These are phyloP conservation scores for Toxotes lorentzi DNA, from an alignment of 2,797 vertebrate species.

Conservation along the genomic window DNA sequence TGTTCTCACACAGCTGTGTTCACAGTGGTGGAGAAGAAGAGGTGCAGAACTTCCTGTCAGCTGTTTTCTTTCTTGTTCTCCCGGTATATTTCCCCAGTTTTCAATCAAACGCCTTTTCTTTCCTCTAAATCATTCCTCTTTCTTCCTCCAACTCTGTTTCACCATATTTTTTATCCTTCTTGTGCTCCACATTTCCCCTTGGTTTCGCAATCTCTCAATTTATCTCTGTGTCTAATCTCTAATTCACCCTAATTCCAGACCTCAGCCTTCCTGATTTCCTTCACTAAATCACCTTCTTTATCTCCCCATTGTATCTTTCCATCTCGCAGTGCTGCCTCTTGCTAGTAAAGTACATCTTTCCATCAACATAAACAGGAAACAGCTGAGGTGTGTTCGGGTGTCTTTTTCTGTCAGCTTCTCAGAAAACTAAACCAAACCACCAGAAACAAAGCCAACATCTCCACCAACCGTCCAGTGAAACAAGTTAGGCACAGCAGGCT, in stretches of 20 bases:
- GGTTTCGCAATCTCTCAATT: neutral
- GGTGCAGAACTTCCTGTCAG: conserved; percentile 76
- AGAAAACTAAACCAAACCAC: conserved; percentile 60
- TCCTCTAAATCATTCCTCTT: neutral
- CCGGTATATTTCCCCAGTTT: conserved; percentile 24
- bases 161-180: neutral
- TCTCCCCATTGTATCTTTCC: conserved; percentile 6
- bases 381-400: conserved; percentile 67
- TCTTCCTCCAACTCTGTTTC: neutral
- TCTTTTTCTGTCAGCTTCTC: conserved; percentile 73
- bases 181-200: neutral
- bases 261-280: conserved; percentile 12
- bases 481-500: neutral
- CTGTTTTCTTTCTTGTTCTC: conserved; percentile 59
- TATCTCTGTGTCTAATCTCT: conserved; percentile 18
- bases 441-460: conserved; percentile 22
- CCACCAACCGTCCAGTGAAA: conserved; percentile 1
- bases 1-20: conserved; percentile 68
- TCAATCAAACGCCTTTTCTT: conserved; percentile 16
- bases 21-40: conserved; percentile 31
- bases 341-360: conserved; percentile 31
- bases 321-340: conserved; percentile 13
- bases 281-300: conserved; percentile 9
- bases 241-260: conserved; percentile 35
- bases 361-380: conserved; percentile 75